Base-by-base conservation (phyloP, 2,888 invertebrate genomes). In the Tetrapedia diversipes region DNA sequence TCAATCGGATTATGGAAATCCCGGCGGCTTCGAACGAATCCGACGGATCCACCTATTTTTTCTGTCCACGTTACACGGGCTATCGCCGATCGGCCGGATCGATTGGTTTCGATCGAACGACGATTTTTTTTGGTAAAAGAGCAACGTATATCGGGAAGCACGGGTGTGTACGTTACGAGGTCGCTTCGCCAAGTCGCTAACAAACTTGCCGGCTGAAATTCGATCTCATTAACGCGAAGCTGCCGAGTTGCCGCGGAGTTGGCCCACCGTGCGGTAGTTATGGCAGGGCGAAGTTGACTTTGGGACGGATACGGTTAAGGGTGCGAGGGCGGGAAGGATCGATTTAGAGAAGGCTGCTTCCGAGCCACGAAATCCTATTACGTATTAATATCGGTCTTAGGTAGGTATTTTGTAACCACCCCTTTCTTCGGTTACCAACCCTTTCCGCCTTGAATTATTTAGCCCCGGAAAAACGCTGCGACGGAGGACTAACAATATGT, bases 151-250 rank as follows among this genome's bases (percentile, higher is more conserved):
- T 39, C n/a, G n/a, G n/a, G n/a, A n/a, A n/a, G n/a, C n/a, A n/a
- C n/a, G n/a, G n/a, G n/a, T n/a, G n/a, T n/a, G n/a, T n/a, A n/a
- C n/a, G n/a, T n/a, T n/a, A n/a, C n/a, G 47, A 24, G 39, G 56
- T 39, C 41, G 59, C 16, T 39, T 64, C 43, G 27, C 78, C 8
- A 68, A 79, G 70, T 79, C 69, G 45, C 47, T 43, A 63, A 79
- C 56, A 77, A 79, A 81, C 71, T 81, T 79, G 27, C 39, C 39
- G 34, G 41, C 37, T 53, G 76, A 79, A 73, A 82, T 76, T 84
- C 68, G 79, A 82, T 82, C 76, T 80, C 84, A 78, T 83, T 83
- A 82, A 78, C 47, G 59, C 39, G 49, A 41, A 61, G 54, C 51
- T 73, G 54, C 54, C 47, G 79, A 67, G 79, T 53, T 76, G 68